phyloP scores from a whole-genome alignment of 2,113 vertebrate genomes.

The Fregetta grallaria region DNA sequence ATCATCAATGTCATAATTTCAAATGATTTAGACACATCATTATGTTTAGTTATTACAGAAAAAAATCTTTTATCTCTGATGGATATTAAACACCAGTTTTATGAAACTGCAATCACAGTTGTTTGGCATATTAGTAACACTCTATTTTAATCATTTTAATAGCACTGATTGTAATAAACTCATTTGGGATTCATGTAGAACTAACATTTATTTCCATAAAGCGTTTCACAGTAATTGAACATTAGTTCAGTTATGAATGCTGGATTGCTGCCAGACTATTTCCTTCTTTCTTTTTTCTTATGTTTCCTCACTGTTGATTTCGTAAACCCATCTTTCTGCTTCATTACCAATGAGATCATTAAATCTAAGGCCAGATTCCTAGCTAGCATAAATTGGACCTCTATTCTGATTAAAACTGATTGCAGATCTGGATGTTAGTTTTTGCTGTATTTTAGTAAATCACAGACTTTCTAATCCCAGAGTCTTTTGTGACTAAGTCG shows the following conservation, averaged over 20 bases:
- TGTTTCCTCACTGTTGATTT: background rate
- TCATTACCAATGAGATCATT: background rate
- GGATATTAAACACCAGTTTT: conserved; percentile 35
- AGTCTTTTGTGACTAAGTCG: background rate
- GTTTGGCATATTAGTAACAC: conserved; percentile 46
- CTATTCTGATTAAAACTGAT: background rate
- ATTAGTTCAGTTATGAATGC: conserved; percentile 34
- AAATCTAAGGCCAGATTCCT: background rate
- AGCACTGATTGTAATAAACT: conserved; percentile 54
- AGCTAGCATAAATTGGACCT: background rate
- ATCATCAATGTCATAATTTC: conserved; percentile 29
- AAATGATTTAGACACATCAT: conserved; percentile 19
- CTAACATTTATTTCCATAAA: conserved; percentile 68
- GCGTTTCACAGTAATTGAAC: conserved; percentile 54
- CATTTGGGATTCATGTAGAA: conserved; percentile 56
- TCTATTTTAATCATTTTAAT: conserved; percentile 59
- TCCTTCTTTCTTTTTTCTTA: background rate
- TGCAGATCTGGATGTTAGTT: background rate
- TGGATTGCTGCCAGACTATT: conserved; percentile 32
- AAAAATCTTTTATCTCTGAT: conserved; percentile 1
- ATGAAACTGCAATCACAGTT: conserved; percentile 39
- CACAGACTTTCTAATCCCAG: background rate
- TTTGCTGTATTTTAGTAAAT: background rate
- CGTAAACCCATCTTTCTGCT: conserved; percentile 4
- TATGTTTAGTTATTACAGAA: conserved; percentile 26